Evolutionary conservation across 64 coral and sea anemone genomes (phyloP).

Genomic region (Hydrozoanthus tunicans): DNA sequence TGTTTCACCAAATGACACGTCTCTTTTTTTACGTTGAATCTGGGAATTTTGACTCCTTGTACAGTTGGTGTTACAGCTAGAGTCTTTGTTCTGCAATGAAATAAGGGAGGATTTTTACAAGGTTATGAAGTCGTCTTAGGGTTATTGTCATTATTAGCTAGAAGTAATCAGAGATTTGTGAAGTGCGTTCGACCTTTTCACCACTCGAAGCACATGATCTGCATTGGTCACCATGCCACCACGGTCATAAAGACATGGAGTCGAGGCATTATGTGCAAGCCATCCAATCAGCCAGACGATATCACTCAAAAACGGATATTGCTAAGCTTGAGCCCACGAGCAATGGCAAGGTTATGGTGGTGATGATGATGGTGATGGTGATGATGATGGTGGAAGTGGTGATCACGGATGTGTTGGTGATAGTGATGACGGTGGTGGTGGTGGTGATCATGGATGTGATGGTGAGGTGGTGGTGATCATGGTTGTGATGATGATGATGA

Average conservation of each 20-base stretch:
- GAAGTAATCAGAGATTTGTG: too few relatives aligned
- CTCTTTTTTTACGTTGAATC: background rate
- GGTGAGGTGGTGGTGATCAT: background rate
- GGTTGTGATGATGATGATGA: background rate
- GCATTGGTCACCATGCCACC: too few relatives aligned
- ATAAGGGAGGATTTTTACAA: background rate
- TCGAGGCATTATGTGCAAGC: too few relatives aligned
- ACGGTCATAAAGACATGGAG: too few relatives aligned
- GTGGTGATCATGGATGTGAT: background rate
- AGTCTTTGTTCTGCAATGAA: conserved; percentile 14
- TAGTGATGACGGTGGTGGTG: background rate
- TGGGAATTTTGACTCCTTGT: background rate
- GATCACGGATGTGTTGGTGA: background rate
- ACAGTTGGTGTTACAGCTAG: conserved; percentile 31
- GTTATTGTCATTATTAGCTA: too few relatives aligned
- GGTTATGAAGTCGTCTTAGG: background rate
- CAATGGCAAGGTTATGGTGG: too few relatives aligned
- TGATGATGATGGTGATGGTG: background rate
- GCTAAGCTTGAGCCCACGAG: too few relatives aligned
- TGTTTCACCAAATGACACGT: background rate
- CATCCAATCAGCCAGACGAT: too few relatives aligned
- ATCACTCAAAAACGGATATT: too few relatives aligned
- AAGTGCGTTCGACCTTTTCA: too few relatives aligned
- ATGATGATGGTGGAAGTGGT: background rate
- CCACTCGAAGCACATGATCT: too few relatives aligned